Evolutionary conservation across 1,140 invertebrate genomes (phyloP), one percentile per base, ranked within the genome.

Genomic region (Brachionus asplanchnoidis): DNA sequence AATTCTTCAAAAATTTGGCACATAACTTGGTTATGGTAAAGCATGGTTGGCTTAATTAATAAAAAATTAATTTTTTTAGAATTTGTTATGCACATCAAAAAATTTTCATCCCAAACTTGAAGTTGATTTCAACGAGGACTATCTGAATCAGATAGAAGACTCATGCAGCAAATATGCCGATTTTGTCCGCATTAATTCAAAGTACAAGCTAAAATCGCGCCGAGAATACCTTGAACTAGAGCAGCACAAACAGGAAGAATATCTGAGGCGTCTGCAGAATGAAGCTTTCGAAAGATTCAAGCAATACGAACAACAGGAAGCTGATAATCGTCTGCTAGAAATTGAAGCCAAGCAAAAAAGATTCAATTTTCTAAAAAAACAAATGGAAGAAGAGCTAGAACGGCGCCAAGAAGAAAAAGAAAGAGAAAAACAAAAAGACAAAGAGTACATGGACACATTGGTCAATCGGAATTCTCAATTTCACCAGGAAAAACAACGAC

Each of bases 371-470:
- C 26, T 77, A 14, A 77, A 77, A 77, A 28, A 77, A 14, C 79
- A 68, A 66, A 82, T 82, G 79, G 53, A 68, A 68, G n/a, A 40
- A 12, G 79, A 60, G 12, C 36, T 82, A 40, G 44, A 82, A 28
- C 79, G 56, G 11, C 50, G 79, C 11, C n/a, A 60, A 65, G 53
- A 82, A 9, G 50, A 82, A 44, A 82, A 82, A 82, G 20, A 82
- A 20, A 40, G 20, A 20, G 32, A 82, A 46, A 82, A 82, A 40
- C 53, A 82, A 68, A 1, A 4, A 4, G 79, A 82, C 42, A 82
- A 66, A 82, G 53, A 68, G 14, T 82, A 82, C 28, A 82, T 82
- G 79, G 50, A 82, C 36, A 68, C 53, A 14, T 40, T 82, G n/a
- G 50, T 82, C 6, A 82, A 82, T 28, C 50, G 79, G 1, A 36